Percentiles rank a stretch among this genome's conserved stretches.
Evolutionary conservation across 2,113 vertebrate species (phyloP).

Genomic region (Oreochromis niloticus): DNA sequence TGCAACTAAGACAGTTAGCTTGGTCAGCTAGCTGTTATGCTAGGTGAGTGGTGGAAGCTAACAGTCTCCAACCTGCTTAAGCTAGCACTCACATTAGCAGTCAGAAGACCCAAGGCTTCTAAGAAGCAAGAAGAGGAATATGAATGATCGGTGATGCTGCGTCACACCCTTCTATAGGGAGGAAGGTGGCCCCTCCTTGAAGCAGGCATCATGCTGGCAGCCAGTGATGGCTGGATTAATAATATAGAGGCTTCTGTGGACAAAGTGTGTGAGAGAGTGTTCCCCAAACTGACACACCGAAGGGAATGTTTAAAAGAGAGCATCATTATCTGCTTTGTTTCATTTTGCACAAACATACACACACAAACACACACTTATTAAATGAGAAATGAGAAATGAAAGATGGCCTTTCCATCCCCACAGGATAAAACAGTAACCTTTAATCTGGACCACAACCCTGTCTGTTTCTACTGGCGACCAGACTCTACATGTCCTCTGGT

Average conservation of each 20-base stretch:
- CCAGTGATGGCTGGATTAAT: not conserved
- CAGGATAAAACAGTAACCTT: constrained; percentile 50
- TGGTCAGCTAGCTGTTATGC: not conserved
- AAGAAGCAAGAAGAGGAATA: not conserved
- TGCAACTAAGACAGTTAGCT: not conserved
- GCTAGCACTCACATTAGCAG: not conserved
- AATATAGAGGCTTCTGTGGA: not conserved
- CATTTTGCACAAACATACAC: not conserved
- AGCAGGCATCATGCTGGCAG: not conserved
- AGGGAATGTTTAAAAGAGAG: not conserved
- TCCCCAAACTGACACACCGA: not conserved
- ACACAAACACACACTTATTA: constrained; percentile 1
- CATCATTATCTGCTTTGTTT: not conserved
- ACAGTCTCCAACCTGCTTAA: not conserved
- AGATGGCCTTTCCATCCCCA: constrained; percentile 47
- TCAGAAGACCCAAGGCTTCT: not conserved
- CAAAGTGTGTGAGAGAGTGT: not conserved
- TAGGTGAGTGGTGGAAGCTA: not conserved
- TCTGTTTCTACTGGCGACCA: constrained; percentile 22
- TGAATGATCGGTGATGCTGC: not conserved
- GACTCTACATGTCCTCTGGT: constrained; percentile 22
- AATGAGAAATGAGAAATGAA: constrained; percentile 56
- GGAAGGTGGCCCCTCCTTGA: not conserved
- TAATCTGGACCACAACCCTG: constrained; percentile 29
- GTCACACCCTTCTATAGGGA: not conserved